These are phyloP conservation scores for Drosophila antonietae DNA, from an alignment of 2,888 invertebrate genomes.

Conservation along the genomic window DNA sequence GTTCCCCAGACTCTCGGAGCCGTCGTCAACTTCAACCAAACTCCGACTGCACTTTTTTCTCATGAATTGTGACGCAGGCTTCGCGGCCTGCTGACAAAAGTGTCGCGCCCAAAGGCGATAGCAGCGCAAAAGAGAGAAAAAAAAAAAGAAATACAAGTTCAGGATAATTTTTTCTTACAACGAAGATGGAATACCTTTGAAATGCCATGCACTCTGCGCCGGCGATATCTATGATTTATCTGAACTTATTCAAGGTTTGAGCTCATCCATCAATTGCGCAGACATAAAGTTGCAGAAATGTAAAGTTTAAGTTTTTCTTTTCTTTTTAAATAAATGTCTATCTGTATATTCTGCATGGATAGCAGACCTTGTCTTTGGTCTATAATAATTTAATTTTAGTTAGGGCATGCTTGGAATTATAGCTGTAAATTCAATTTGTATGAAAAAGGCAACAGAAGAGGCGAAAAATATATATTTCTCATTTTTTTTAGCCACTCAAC, in stretches of 20 bases:
- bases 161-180: conserved; percentile 5
- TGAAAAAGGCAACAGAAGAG: conserved; percentile 45
- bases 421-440: conserved; percentile 62
- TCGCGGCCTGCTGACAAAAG: conserved; percentile 64
- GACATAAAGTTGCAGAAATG: neutral
- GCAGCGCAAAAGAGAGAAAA: neutral
- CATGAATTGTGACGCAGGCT: conserved; percentile 63
- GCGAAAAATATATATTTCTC: conserved; percentile 20
- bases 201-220: neutral
- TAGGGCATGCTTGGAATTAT: conserved; percentile 45
- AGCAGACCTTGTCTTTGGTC: conserved; percentile 1
- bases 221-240: conserved; percentile 22
- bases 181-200: conserved; percentile 42
- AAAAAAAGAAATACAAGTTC: conserved; percentile 7
- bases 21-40: conserved; percentile 5
- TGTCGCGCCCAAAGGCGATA: conserved; percentile 63
- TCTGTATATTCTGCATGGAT: neutral
- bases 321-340: neutral
- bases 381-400: neutral
- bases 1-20: conserved; percentile 29
- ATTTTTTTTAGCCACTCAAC: conserved; percentile 50
- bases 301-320: neutral
- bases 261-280: conserved; percentile 12
- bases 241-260: neutral
- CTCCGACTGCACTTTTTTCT: conserved; percentile 60